Evolutionary conservation across 2,113 vertebrate genomes (phyloP), one percentile per base, ranked within the genome.

Genomic region (Agapornis roseicollis): DNA sequence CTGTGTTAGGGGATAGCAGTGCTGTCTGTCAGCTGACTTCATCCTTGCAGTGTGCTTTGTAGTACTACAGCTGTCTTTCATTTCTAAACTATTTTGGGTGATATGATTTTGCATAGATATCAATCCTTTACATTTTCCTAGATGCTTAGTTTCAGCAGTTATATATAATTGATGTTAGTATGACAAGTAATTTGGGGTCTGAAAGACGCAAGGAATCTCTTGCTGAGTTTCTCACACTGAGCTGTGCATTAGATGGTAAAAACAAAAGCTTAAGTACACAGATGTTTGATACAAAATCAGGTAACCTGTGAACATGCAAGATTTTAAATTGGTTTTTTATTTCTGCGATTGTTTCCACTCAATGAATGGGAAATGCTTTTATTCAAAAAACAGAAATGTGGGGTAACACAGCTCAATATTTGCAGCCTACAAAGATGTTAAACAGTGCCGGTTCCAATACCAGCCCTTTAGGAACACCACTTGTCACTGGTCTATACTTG

Each of bases 61-160:
- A 7, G 1, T 46, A 6, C 60, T 39, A 13, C 33, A 53, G 55
- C 19, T 2, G 0, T 31, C 35, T 66, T 28, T n/a, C 13, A 7
- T 71, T 85, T 80, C 15, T 60, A 3, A 41, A 55, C 46, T 44
- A 3, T 41, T 92, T 64, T 44, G 56, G 4, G 19, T 73, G 60
- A 16, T 33, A 58, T 4, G 24, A 66, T 12, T 24, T 17, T 58
- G n/a, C 31, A 11, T 39, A 73, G 47, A 10, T 76, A 33, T 35
- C 55, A 66, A 15, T 66, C 33, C 28, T 60, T 69, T 39, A 8
- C 29, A 3, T 84, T 65, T 35, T 27, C 4, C 0, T 46, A 42
- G 41, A 5, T 42, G 31, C 33, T 86, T 41, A 3, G 74, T 91
- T 88, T 61, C 56, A 58, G 56, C 56, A 58, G 35, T 58, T 35